Evolutionary conservation across 1,140 invertebrate species (phyloP).

Genomic region (Hyphantria cunea): DNA sequence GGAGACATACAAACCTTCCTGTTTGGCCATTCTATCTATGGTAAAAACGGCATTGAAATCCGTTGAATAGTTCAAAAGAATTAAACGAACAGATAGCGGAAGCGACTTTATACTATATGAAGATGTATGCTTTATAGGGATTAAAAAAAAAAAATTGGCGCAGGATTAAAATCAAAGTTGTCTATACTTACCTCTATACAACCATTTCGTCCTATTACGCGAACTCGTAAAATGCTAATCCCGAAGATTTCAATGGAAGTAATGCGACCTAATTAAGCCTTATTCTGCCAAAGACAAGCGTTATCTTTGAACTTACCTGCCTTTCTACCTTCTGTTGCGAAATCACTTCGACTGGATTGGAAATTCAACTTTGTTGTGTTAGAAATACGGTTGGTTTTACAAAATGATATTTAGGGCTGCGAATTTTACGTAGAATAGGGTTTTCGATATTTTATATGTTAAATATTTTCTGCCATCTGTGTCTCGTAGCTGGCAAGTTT

Average conservation of each 20-base stretch:
- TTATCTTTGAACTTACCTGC: constrained; percentile 74
- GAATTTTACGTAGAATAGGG: background rate
- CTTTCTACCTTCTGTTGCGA: constrained; percentile 36
- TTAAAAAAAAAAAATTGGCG: no score
- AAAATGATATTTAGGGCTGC: background rate
- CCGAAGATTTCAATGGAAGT: constrained; percentile 23
- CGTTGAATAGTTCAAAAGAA: no score
- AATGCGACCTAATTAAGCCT: constrained; percentile 66
- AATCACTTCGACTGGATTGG: background rate
- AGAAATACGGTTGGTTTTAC: constrained; percentile 1
- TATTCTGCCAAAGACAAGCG: constrained; percentile 52
- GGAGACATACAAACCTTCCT: no score
- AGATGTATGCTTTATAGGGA: no score
- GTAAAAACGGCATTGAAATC: no score
- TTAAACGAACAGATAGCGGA: no score
- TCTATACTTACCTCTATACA: no score
- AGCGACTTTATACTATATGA: no score
- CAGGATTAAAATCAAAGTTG: no score
- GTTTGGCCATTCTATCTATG: no score
- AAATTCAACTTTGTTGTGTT: constrained; percentile 35
- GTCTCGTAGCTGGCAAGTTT: no score
- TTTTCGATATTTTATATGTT: background rate
- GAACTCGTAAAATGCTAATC: constrained; percentile 26
- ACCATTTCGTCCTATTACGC: background rate
- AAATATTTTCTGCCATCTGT: no score